Conservation (phyloP, 2,888 invertebrate species). For the Sesia bembeciformis region DNA sequence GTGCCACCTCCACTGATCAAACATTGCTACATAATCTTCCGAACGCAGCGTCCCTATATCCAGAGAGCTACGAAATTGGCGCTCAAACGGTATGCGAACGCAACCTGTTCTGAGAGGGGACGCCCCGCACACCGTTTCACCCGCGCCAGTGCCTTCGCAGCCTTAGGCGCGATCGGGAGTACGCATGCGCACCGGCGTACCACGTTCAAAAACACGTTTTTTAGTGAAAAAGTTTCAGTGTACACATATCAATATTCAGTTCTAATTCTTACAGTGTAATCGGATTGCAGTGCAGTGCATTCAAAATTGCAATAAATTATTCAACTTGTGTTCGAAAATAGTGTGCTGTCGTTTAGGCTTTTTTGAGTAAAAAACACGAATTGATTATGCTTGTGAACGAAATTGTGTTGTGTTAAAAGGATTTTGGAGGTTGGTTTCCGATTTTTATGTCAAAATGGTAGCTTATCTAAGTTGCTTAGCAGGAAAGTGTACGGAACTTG, state of each 20-base stretch:
- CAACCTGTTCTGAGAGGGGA: constrained; percentile 58
- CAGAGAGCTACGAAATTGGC: constrained; percentile 58
- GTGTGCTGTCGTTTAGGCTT: constrained; percentile 7
- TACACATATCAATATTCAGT: constrained; percentile 9
- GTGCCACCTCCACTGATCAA: constrained; percentile 46
- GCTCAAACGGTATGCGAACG: constrained; percentile 58
- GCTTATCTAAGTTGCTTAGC: neutral
- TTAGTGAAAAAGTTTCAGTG: constrained; percentile 19
- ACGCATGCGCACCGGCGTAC: constrained; percentile 25
- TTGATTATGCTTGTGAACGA: constrained; percentile 46
- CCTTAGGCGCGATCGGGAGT: constrained; percentile 35
- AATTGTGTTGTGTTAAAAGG: constrained; percentile 43
- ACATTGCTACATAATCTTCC: constrained; percentile 23
- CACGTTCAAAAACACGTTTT: constrained; percentile 27
- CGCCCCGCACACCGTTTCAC: constrained; percentile 16
- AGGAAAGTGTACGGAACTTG: neutral
- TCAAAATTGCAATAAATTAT: constrained; percentile 12
- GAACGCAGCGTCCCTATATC: constrained; percentile 38
- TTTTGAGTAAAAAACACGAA: constrained; percentile 33
- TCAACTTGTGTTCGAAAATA: constrained; percentile 12
- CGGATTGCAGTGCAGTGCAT: constrained; percentile 66
- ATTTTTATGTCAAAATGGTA: constrained; percentile 4
- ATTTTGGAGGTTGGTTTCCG: constrained; percentile 57
- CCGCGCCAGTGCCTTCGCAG: constrained; percentile 35
- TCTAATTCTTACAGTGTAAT: constrained; percentile 19